Base-by-base conservation (phyloP, 2,113 vertebrate species). In the Brachyhypopomus occidentalis region DNA sequence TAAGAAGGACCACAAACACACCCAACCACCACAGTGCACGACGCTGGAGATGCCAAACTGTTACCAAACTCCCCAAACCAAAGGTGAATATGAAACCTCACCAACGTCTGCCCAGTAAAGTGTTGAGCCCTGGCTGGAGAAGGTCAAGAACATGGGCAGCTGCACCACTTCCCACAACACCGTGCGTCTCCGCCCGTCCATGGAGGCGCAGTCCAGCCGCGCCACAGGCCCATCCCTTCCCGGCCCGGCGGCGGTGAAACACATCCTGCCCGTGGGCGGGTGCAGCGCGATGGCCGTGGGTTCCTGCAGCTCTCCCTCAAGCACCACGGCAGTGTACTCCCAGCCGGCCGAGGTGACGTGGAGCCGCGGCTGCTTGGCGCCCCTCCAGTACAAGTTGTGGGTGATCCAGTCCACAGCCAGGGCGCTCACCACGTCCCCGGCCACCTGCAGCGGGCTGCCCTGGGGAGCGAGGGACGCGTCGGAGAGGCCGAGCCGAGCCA, bases 401-500 rank as follows among this genome's bases (percentile, higher is more conserved):
- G 94, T 96, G 80, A 96, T 85, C 97, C 97, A 98, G 90, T 98
- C 96, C 16, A 97, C 88, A 22, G 96, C 95, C 71, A 98, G 78
- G 36, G 94, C 93, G 0, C 84, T 89, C 74, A 98, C 91, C 0
- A 9, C 62, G 55, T 95, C 96, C 3, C 87, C 90, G 38, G 38
- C 80, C 41, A 95, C 90, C 8, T 91, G 87, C 20, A 96, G 22
- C 0, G 91, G 74, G 59, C 83, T 89, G 72, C 92, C 92, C 82
- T 90, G 86, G 1, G 89, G 90, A 0, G 84, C 82, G 20, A 92
- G 90, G 5, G 88, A 88, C 5, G 90, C 84, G 52, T 92, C 88
- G 70, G 91, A 89, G 30, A 97, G 60, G 36, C 89, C 93, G 36
- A 96, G 83, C 14, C 91, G 83, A 23, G 90, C 87, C 0, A 98